These are phyloP conservation scores for Falco novaeseelandiae DNA, from an alignment of 2,797 vertebrate genomes.

Conservation along the genomic window DNA sequence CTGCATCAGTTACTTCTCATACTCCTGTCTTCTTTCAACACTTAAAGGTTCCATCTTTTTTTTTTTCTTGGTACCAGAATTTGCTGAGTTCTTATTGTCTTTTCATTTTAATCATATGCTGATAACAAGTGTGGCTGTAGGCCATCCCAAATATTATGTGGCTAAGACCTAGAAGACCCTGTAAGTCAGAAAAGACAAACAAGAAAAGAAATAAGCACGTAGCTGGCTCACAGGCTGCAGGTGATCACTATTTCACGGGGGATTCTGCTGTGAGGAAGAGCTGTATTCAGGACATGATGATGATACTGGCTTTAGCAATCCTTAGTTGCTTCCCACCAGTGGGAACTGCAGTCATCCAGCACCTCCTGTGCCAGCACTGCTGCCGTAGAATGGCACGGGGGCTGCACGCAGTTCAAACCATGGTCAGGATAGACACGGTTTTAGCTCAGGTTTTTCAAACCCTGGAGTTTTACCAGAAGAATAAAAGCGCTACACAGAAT, in stretches of 20 bases:
- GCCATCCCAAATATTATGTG: no score
- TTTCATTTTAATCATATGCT: background rate
- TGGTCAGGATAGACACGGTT: background rate
- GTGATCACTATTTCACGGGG: background rate
- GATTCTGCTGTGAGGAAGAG: background rate
- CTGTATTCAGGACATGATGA: background rate
- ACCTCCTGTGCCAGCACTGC: background rate
- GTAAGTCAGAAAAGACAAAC: background rate
- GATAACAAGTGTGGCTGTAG: background rate
- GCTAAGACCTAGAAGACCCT: background rate
- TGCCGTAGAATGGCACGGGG: fast-evolving
- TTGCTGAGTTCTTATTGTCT: background rate
- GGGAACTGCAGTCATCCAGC: background rate
- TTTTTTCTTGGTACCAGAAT: background rate
- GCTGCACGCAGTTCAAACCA: background rate
- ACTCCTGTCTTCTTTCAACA: background rate
- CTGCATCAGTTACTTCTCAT: background rate
- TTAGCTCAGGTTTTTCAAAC: background rate
- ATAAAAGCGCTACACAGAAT: background rate
- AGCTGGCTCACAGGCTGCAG: background rate
- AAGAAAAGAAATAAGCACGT: background rate
- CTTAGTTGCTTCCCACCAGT: background rate
- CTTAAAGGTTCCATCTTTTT: background rate
- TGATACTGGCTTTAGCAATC: background rate
- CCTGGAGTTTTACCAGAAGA: background rate